Evolutionary conservation across 2,113 vertebrate species (phyloP), one percentile per base, ranked within the genome.

Genomic region (Tragelaphus scriptus): DNA sequence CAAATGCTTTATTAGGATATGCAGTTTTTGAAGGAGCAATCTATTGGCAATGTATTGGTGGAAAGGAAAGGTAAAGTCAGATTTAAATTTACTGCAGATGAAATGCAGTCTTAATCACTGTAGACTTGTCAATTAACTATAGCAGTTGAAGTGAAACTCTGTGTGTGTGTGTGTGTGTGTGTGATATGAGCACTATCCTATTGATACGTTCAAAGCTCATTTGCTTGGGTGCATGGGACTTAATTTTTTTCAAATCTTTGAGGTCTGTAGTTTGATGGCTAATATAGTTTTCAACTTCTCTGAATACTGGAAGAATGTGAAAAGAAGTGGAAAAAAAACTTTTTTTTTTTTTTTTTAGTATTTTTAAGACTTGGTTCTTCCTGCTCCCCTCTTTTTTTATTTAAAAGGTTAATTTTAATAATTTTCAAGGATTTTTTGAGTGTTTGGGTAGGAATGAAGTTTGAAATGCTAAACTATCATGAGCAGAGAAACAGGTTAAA

Each of bases 221-320:
- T 25, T 47, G 8, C 51, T 88, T 44, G 71, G 26, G 40, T 75
- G 49, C 58, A 71, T 30, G 11, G 21, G 36, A 81, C 23, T 77
- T 82, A 32, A 17, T 59, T 93, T 94, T 93, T 92, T 65, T 44
- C 85, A 88, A 86, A 91, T 91, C 15, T 95, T 95, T 91, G n/a
- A 82, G 28, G 6, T 88, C 51, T 80, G 17, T 81, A 28, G 36
- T 30, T 65, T 93, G 23, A 30, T 80, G 17, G 44, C 21, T 81
- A 81, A 92, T 26, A 61, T 3, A 68, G 77, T 93, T 88, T 87
- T 63, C 36, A 89, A 17, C 16, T 88, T 92, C 59, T 65, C 32
- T 87, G 40, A 93, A 90, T 59, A 44, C 49, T 88, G 32, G 23
- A 88, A 95, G 17, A 85, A 36, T 95, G 25, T 80, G 30, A 56